Base-by-base conservation (phyloP, 2,113 vertebrate species). In the Mungos mungo region DNA sequence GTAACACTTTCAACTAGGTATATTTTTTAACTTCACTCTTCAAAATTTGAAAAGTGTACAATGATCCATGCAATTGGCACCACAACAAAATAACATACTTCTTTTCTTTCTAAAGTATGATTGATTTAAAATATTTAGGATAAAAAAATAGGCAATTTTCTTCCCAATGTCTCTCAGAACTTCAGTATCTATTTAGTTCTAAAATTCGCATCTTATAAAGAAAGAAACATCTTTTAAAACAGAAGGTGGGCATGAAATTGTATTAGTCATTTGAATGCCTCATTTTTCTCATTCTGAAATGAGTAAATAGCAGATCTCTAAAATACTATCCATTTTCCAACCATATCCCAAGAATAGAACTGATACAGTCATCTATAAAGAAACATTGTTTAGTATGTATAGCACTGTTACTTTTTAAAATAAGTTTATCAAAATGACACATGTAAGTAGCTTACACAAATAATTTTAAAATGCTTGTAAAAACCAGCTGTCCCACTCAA, bases 271-370 rank as follows among this genome's bases (percentile, higher is more conserved):
- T 45, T 88, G 57, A 97, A 88, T 81, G 45, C 31, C 18, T 88
- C 35, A 47, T 87, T 92, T 71, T 77, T 79, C 60, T 77, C 76
- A 92, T 88, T 96, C 15, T 65, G 38, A 96, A 94, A 79, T 82
- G 52, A 92, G 31, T 27, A 52, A 83, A 90, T 47, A n/a, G 23
- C 88, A 71, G 54, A 90, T 14, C n/a, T 68, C 33, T 68, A 90
- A 81, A 68, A 45, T 90, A 45, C 4, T 38, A 38, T 19, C 47
- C 16, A 82, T 23, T 57, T 90, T 76, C 41, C 38, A 54, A 82
- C 41, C 29, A 15, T 86, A 23, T 31, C 60, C 33, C 93, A 85
- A 82, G n/a, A 95, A 54, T 31, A 19, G 3, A 85, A 50, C 13
- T 89, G 31, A 87, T 77, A 19, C 1, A 69, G 21, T 68, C 77